Evolutionary conservation across 2,888 invertebrate genomes (phyloP).

Genomic region (Linyphia triangularis): DNA sequence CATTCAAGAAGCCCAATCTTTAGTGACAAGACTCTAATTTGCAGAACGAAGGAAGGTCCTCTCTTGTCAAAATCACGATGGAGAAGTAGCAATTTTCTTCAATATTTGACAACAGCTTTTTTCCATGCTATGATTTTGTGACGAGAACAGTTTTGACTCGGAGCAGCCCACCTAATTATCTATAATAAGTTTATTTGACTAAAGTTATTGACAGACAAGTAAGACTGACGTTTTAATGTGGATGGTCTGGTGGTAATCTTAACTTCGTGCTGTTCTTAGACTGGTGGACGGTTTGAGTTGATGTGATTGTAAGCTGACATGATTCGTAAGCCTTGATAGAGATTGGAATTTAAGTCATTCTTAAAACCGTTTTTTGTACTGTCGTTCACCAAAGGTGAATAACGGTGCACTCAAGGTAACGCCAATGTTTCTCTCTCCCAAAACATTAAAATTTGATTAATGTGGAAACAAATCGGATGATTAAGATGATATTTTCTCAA

Average conservation of each 20-base stretch:
- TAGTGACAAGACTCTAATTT: conserved; percentile 65
- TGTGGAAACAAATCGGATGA: not conserved
- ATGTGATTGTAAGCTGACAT: conserved; percentile 33
- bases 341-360: not conserved
- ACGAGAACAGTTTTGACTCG: conserved; percentile 47
- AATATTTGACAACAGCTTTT: conserved; percentile 41
- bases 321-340: conserved; percentile 10
- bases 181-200: conserved; percentile 67
- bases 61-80: conserved; percentile 51
- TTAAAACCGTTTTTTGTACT: too few species aligned
- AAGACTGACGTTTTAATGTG: conserved; percentile 57
- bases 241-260: conserved; percentile 10
- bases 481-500: not conserved
- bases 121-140: conserved; percentile 14
- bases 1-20: not conserved
- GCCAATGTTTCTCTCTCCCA: not conserved
- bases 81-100: conserved; percentile 51
- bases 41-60: conserved; percentile 36
- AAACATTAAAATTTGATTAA: not conserved
- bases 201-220: conserved; percentile 63
- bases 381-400: too few species aligned
- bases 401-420: not conserved
- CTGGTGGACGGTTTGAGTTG: conserved; percentile 15
- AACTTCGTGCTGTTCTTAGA: conserved; percentile 17
- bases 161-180: conserved; percentile 71